phyloP scores from a whole-genome alignment of 2,113 vertebrate species.

The Bufo gargarizans region DNA sequence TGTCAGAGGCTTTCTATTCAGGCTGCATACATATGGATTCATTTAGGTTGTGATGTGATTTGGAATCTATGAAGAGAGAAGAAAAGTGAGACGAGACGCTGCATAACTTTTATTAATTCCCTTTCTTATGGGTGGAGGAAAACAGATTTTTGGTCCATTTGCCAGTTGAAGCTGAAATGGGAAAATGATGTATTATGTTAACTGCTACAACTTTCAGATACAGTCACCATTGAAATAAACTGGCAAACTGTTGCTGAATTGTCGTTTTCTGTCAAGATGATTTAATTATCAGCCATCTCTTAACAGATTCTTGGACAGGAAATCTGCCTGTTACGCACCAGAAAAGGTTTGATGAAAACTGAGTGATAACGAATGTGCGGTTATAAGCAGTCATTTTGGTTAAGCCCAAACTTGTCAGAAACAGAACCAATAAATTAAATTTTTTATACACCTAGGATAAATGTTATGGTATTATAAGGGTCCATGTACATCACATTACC shows the following conservation, averaged over 20 bases:
- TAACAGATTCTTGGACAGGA: background rate
- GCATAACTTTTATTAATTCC: constrained; percentile 7
- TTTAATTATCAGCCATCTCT: background rate
- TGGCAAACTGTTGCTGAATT: background rate
- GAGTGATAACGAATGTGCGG: no score
- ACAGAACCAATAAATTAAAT: no score
- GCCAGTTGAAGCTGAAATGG: constrained; percentile 6
- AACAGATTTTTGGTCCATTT: background rate
- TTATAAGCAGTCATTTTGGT: no score
- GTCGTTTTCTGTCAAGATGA: background rate
- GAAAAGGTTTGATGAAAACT: no score
- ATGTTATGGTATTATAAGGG: no score
- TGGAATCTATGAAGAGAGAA: constrained; percentile 25
- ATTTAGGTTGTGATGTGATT: constrained; percentile 37
- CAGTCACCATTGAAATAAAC: background rate
- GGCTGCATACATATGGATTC: constrained; percentile 37
- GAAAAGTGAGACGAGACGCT: background rate
- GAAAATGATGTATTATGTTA: constrained; percentile 3
- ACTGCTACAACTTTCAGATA: background rate
- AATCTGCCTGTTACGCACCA: background rate
- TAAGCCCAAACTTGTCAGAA: no score
- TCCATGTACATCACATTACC: no score
- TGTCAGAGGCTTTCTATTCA: background rate
- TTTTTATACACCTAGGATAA: no score
- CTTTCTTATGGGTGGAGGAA: constrained; percentile 41